Base-by-base conservation (phyloP, 2,797 vertebrate species). In the Brotula barbata region DNA sequence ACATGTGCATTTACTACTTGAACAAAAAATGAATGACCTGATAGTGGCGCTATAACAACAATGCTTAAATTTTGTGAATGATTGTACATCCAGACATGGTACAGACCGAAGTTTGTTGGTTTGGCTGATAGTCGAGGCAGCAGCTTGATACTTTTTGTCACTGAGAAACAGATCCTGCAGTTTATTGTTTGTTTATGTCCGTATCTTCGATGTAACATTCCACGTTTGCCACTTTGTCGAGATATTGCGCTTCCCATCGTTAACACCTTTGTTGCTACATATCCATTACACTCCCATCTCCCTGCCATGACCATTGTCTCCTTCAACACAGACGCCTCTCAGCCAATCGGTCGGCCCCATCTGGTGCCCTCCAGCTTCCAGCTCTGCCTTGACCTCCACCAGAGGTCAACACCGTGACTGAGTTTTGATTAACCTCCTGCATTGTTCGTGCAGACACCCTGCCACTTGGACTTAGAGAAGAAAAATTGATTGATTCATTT, bases 401-500 rank as follows among this genome's bases (percentile, higher is more conserved):
- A 64, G 43, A 75, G 82, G 84, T 86, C 82, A 84, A 85, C 75
- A 82, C 86, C 86, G 77, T 85, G 84, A 84, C 84, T 78, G 80
- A 69, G 76, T 77, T 87, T 88, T 88, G 80, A 89, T 89, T 88
- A 87, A 89, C 87, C 80, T 55, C 78, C 70, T 2, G 57, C 71
- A 80, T 88, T 87, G 80, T 88, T 85, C 72, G 40, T 19, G 37
- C 9, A 63, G 58, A 60, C 76, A 66, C 68, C 59, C 66, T 85
- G 79, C 75, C 80, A 73, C 59, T 87, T 82, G 74, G 58, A 55
- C 37, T 62, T 44, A 55, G 65, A 37, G 43, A 48, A 69, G 69
- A 54, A 62, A 84, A 81, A 70, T 40, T 44, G 52, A 65, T 66
- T 73, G 70, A 80, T 78, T 83, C 66, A 75, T 80, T 77, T 69